Conservation (phyloP, 2,888 invertebrate species). For the Diaperis boleti region DNA sequence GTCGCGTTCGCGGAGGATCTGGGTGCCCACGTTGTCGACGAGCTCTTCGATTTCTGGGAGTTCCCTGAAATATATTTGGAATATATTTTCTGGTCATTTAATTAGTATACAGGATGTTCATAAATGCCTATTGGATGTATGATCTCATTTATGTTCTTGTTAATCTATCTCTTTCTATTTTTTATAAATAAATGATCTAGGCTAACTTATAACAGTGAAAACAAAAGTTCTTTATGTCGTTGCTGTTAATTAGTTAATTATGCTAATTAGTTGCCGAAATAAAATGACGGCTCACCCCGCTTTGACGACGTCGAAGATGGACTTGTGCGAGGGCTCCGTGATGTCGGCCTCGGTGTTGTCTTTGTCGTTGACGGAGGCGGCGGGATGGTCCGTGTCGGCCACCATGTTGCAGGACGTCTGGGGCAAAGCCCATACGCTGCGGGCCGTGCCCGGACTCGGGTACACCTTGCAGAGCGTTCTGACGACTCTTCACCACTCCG, state of each 20-base stretch:
- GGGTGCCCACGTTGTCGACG: conserved; percentile 84
- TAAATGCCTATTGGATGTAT: no score
- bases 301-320: conserved; percentile 86
- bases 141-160: no score
- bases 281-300: conserved; percentile 74
- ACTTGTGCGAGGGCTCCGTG: conserved; percentile 71
- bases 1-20: conserved; percentile 83
- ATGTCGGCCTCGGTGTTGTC: conserved; percentile 67
- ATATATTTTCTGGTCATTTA: no score
- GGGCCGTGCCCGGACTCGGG: conserved; percentile 90
- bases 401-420: conserved; percentile 85
- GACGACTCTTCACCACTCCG: conserved; percentile 51
- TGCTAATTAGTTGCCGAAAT: no score
- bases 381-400: conserved; percentile 74
- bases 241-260: no score
- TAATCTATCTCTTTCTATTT: no score
- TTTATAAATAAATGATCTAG: no score
- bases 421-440: conserved; percentile 90
- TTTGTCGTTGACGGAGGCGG: conserved; percentile 65
- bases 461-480: conserved; percentile 72
- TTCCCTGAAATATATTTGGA: conserved; percentile 80
- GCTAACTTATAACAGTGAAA: no score
- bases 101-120: no score
- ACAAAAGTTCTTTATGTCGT: no score
- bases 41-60: conserved; percentile 86